Evolutionary conservation across 1,140 invertebrate genomes (phyloP).

Genomic region (Saccostrea echinata): DNA sequence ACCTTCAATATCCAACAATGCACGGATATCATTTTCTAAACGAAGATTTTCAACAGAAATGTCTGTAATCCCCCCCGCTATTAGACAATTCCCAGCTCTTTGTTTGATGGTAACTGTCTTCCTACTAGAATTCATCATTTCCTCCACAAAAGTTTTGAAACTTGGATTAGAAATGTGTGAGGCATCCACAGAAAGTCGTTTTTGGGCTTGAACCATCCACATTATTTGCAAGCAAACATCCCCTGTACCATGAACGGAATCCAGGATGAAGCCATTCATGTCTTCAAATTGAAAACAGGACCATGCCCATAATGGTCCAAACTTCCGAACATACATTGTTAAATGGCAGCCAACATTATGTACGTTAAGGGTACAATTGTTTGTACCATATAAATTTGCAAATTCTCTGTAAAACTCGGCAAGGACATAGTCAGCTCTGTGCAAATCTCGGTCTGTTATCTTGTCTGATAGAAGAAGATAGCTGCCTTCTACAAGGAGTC

Average conservation of each 20-base stretch:
- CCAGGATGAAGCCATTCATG: conserved; percentile 19
- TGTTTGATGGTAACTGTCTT: not conserved
- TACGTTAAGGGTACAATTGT: conserved; percentile 5
- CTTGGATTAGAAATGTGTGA: not conserved
- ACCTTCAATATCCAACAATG: too few species aligned
- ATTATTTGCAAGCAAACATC: conserved; percentile 25
- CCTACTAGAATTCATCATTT: not conserved
- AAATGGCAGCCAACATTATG: conserved; percentile 47
- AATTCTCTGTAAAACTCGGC: conserved; percentile 40
- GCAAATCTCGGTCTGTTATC: conserved; percentile 40
- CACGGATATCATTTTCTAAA: too few species aligned
- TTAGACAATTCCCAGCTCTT: not conserved
- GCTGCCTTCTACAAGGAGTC: conserved; percentile 24
- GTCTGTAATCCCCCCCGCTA: not conserved
- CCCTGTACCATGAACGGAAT: conserved; percentile 42
- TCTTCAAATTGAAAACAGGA: conserved; percentile 46
- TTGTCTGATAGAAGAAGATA: conserved; percentile 8
- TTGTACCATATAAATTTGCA: conserved; percentile 42
- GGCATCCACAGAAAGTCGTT: not conserved
- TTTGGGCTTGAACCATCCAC: conserved; percentile 12
- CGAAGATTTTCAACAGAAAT: too few species aligned
- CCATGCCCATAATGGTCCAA: conserved; percentile 58
- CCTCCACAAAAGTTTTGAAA: conserved; percentile 1
- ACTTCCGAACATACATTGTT: conserved; percentile 47
- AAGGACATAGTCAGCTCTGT: conserved; percentile 42